Base-by-base conservation (phyloP, 2,797 vertebrate species). In the Sebastes glaucus region DNA sequence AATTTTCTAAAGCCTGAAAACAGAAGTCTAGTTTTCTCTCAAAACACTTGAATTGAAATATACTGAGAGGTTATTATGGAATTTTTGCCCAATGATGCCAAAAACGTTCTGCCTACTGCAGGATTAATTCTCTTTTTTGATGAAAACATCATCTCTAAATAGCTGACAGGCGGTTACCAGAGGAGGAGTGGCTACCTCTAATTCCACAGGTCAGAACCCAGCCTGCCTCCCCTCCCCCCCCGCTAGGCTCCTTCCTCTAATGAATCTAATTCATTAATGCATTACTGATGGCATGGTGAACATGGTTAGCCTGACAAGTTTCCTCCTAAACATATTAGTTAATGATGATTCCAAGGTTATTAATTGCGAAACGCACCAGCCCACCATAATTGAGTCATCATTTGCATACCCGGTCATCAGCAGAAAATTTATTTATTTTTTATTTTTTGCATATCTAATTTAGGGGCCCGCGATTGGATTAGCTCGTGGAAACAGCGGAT, bases 391-490 rank as follows among this genome's bases (percentile, higher is more conserved):
- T 93, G 93, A 96, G 94, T 95, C 93, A 94, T 93, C 94, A 95
- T 96, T 95, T 95, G 94, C 94, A 95, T 96, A 94, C 89, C 93
- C 92, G 92, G 93, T 95, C 93, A 95, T 95, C 94, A 95, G 95
- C 95, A 93, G 87, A 95, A 95, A 95, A 95, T 94, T 88, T 89
- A 94, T 95, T 93, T 88, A 3, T 93, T 94, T 92, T 94, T 93
- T 93, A 84, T 91, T 92, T 92, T 94, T 94, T 93, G 94, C 92
- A 94, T 96, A 95, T 95, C 93, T 94, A 94, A 96, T 95, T 94
- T 94, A 89, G 84, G 88, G 85, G 67, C 38, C 83, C 63, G 77
- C 82, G 83, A 95, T 95, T 93, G 94, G 92, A 96, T 96, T 96
- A 95, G 93, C 92, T 80, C 14, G 77, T 90, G 93, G 91, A 94